These are phyloP conservation scores for Ellobius talpinus DNA, from an alignment of 2,113 vertebrate species.

Conservation along the genomic window DNA sequence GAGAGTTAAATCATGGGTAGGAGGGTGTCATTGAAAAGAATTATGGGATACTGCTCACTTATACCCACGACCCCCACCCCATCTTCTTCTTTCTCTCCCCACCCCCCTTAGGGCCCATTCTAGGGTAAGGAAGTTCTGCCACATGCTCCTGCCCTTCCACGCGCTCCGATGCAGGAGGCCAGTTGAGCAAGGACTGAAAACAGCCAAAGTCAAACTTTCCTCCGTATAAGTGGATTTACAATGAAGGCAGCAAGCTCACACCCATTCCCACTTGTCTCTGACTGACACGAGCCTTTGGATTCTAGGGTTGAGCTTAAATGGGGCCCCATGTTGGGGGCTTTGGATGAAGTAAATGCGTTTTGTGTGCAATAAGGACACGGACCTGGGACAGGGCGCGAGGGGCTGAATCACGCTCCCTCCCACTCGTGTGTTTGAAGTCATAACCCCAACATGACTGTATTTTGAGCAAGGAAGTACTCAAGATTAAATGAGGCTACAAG, in stretches of 20 bases:
- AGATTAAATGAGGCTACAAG: not conserved
- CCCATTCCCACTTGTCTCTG: not conserved
- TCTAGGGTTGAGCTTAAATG: not conserved
- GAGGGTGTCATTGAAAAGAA: not conserved
- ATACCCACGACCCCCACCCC: not conserved
- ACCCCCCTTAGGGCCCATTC: not conserved
- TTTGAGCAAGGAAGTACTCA: not conserved
- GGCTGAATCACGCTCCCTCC: not conserved
- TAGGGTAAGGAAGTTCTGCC: not conserved
- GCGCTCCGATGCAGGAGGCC: not conserved
- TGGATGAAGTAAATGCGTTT: not conserved
- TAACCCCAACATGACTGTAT: not conserved
- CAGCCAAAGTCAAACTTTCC: not conserved
- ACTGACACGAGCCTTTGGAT: not conserved
- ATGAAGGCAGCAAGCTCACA: not conserved
- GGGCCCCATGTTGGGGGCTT: not conserved
- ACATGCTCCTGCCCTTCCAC: not conserved
- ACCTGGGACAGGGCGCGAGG: not conserved
- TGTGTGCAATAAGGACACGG: not conserved
- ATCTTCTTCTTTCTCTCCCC: not conserved
- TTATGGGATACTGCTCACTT: not conserved
- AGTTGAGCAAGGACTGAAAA: not conserved
- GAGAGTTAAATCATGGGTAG: no score
- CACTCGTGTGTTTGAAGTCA: not conserved
- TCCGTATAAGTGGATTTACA: not conserved